Conservation (phyloP, 1,140 invertebrate species). For the Mactra quadrangularis region DNA sequence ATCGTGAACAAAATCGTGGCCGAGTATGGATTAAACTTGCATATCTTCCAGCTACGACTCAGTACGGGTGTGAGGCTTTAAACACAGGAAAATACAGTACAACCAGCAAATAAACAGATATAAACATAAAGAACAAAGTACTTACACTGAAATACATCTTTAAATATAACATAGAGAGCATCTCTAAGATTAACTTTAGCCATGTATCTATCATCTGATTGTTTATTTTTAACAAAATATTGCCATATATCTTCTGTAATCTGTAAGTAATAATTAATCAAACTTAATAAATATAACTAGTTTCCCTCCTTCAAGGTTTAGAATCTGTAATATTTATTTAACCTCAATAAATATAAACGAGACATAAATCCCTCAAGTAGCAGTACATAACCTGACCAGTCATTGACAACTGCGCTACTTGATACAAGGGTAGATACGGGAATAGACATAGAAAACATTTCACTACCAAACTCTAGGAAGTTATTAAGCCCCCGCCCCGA, state of each 20-base stretch:
- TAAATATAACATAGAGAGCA: slow-evolving; percentile 57
- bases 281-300: not conserved
- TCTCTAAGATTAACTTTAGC: slow-evolving; percentile 49
- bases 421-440: not conserved
- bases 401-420: not conserved
- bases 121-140: no score
- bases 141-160: slow-evolving; percentile 59
- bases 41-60: no score
- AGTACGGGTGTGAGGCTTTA: no score
- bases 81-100: no score
- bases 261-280: slow-evolving; percentile 8
- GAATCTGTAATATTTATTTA: not conserved
- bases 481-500: no score
- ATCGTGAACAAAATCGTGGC: no score
- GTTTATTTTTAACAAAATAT: slow-evolving; percentile 49
- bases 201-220: slow-evolving; percentile 35
- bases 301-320: not conserved
- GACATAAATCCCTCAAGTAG: not conserved
- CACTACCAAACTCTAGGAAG: no score
- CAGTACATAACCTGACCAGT: not conserved
- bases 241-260: slow-evolving; percentile 49
- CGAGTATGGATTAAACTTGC: no score
- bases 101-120: no score
- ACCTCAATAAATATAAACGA: not conserved
- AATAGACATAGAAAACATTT: not conserved